phyloP scores from a whole-genome alignment of 2,888 invertebrate species.

The Cosmia pyralina region DNA sequence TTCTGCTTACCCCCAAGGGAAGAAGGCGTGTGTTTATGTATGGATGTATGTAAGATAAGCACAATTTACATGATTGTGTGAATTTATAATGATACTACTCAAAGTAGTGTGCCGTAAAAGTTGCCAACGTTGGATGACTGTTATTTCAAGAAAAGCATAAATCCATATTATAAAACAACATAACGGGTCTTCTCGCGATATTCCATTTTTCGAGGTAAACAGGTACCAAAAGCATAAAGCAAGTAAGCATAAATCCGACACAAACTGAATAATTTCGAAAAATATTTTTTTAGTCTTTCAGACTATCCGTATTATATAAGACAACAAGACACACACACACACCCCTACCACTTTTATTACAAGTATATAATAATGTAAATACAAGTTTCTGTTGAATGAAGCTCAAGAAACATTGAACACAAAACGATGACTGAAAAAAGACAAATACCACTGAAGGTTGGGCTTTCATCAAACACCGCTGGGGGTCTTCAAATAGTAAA shows the following conservation, averaged over 20 bases:
- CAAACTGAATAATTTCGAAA: background rate
- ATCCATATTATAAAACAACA: too few relatives aligned
- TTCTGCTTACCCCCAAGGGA: too few relatives aligned
- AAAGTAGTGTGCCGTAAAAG: background rate
- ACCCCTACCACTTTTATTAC: too few relatives aligned
- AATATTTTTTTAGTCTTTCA: background rate
- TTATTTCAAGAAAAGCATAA: background rate
- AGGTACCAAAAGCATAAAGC: too few relatives aligned
- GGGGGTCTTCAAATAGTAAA: slow-evolving; percentile 38
- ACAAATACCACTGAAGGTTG: slow-evolving; percentile 20
- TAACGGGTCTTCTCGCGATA: too few relatives aligned
- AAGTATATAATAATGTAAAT: background rate
- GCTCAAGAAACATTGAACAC: background rate
- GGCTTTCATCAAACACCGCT: slow-evolving; percentile 18
- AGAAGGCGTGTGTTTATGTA: too few relatives aligned
- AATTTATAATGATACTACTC: background rate
- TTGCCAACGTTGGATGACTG: too few relatives aligned
- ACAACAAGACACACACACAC: too few relatives aligned
- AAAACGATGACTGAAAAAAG: slow-evolving; percentile 16
- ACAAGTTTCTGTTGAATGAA: background rate
- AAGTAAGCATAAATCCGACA: background rate
- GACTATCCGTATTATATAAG: background rate
- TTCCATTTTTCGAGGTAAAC: too few relatives aligned
- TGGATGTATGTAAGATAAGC: too few relatives aligned
- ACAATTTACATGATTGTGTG: background rate